A percentile compares a stretch with the other conserved stretches of the same genome.
phyloP scores from a whole-genome alignment of 2,797 vertebrate species.

The Chlorospingus semifuscus region DNA sequence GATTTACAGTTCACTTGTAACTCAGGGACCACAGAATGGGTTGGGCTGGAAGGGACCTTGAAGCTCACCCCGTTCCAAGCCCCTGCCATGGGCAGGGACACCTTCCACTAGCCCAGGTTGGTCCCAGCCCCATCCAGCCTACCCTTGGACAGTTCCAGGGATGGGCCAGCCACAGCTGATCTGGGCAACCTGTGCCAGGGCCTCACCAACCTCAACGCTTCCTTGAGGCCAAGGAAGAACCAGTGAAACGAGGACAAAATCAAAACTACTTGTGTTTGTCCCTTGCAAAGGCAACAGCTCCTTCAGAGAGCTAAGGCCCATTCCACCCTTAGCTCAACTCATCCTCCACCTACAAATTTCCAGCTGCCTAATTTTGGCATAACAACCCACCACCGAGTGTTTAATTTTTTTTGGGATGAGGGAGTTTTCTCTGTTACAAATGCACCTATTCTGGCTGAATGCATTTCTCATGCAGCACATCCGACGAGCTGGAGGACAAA shows the following conservation, averaged over 20 bases:
- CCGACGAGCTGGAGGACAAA: neutral
- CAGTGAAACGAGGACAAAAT: neutral
- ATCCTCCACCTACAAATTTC: neutral
- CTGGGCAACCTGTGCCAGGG: neutral
- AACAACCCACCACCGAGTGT: neutral
- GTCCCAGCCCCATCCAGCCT: neutral
- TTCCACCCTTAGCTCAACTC: neutral
- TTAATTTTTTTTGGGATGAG: neutral
- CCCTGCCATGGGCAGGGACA: neutral
- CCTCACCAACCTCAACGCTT: accelerated
- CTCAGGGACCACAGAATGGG: neutral
- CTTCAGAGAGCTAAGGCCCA: neutral
- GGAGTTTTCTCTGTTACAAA: neutral
- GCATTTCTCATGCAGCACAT: neutral
- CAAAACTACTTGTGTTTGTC: neutral
- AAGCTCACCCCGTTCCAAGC: accelerated
- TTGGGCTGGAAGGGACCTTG: neutral
- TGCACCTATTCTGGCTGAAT: neutral
- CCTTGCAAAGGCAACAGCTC: neutral
- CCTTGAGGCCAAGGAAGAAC: neutral
- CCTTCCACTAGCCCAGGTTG: accelerated
- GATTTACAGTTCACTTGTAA: neutral
- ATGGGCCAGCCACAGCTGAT: neutral
- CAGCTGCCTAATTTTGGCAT: neutral
- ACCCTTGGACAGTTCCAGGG: accelerated